Base-by-base conservation (phyloP, 2,888 invertebrate genomes). In the Ariolimax columbianus region DNA sequence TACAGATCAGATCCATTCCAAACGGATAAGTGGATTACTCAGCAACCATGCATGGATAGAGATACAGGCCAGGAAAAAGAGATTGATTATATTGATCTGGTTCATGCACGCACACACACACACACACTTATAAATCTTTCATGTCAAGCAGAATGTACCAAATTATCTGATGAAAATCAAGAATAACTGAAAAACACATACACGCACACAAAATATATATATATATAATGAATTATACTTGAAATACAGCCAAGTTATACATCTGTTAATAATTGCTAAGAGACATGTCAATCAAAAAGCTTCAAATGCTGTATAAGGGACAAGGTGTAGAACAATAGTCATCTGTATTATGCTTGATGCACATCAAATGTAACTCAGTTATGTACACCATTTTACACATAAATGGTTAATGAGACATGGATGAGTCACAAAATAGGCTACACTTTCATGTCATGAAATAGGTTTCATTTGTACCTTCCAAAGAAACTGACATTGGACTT, bases 211-310 rank as follows among this genome's bases (percentile, higher is more conserved):
- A 40, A 72, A 40, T 33, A 40, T 11, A 19, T 47, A 7, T 40
- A 6, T 17, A 47, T 14, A n/a, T n/a, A 59, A 33, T 77, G 17
- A 33, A 59, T 55, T 33, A 59, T 17, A 59, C 38, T 77, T 59
- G 4, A 77, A n/a, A 77, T 59, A 59, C 77, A 77, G 7, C 38
- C 26, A 33, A 77, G 17, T 77, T 77, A 51, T 33, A 77, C 30
- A 77, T 38, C 36, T 77, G 30, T 51, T 33, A 26, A 77, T 47
- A 19, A 11, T 30, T 51, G 51, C 33, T 51, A 47, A 17, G 51
- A 77, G 47, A 26, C n/a, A 26, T 63, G 7, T 47, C 11, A 23
- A 59, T 0, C 1, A 30, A 9, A 78, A n/a, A 77, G 6, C n/a
- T 6, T 51, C 9, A 59, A 77, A 77, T 77, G 59, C 77, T 77